Conservation (phyloP, 2,113 vertebrate species). For the Cairina moschata region DNA sequence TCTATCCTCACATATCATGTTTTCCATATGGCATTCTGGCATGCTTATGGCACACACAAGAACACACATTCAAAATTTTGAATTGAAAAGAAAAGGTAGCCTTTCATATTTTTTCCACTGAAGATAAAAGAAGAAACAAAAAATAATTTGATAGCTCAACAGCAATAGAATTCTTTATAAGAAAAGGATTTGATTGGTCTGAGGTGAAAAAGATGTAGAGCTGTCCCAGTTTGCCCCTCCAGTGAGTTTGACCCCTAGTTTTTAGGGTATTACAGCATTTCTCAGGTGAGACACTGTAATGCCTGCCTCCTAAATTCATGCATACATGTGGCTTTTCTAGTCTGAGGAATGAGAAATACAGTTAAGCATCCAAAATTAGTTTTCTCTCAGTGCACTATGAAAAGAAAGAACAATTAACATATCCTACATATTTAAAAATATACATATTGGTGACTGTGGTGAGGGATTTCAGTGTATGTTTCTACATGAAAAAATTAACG, state of each 20-base stretch:
- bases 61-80: neutral
- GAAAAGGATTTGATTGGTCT: neutral
- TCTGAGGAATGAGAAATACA: neutral
- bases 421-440: neutral
- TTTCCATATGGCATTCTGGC: neutral
- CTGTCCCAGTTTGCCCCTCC: neutral
- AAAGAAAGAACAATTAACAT: slow-evolving; percentile 1
- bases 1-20: neutral
- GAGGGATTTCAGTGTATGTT: neutral
- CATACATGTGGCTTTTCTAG: neutral
- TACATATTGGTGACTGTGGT: neutral
- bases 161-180: neutral
- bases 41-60: neutral
- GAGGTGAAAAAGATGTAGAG: neutral
- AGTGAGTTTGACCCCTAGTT: neutral
- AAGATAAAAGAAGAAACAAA: neutral
- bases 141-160: neutral
- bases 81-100: neutral
- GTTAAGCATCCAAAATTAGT: neutral
- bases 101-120: neutral
- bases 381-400: neutral
- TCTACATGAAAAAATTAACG: neutral
- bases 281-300: neutral
- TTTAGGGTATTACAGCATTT: neutral
- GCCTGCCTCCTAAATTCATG: neutral